phyloP scores from a whole-genome alignment of 2,888 invertebrate genomes.

The Aphodius sticticus region DNA sequence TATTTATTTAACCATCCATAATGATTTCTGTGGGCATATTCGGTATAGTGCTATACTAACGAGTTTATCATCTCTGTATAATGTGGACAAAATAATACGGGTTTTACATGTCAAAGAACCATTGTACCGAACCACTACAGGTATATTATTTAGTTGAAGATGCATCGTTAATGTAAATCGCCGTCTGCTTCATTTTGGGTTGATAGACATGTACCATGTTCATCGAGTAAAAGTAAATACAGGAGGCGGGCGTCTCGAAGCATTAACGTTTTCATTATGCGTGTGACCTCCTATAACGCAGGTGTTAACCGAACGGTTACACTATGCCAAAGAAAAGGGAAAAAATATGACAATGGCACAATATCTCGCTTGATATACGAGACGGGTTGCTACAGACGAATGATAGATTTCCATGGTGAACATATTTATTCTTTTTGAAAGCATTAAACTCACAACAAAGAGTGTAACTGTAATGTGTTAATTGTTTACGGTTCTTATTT shows the following conservation, averaged over 20 bases:
- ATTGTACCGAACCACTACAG: background rate
- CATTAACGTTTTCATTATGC: slow-evolving; percentile 4
- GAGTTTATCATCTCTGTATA: too few species aligned
- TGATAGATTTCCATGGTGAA: background rate
- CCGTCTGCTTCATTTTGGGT: background rate
- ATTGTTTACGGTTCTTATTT: background rate
- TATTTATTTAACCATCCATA: background rate
- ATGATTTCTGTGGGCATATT: background rate
- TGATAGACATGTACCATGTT: background rate
- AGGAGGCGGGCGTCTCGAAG: background rate
- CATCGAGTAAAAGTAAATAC: background rate
- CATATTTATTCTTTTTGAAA: background rate
- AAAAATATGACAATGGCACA: background rate
- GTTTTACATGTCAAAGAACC: background rate
- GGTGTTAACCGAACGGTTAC: background rate
- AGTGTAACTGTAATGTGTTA: background rate
- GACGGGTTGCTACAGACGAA: background rate
- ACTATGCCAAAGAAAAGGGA: background rate
- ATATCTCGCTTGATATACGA: background rate
- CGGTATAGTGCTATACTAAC: too few species aligned
- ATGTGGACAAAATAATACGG: too few species aligned
- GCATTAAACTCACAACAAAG: background rate
- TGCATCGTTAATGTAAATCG: background rate
- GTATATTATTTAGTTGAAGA: background rate
- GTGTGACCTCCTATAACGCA: background rate